Evolutionary conservation across 2,888 invertebrate genomes (phyloP).

Genomic region (Smittia aterrima): DNA sequence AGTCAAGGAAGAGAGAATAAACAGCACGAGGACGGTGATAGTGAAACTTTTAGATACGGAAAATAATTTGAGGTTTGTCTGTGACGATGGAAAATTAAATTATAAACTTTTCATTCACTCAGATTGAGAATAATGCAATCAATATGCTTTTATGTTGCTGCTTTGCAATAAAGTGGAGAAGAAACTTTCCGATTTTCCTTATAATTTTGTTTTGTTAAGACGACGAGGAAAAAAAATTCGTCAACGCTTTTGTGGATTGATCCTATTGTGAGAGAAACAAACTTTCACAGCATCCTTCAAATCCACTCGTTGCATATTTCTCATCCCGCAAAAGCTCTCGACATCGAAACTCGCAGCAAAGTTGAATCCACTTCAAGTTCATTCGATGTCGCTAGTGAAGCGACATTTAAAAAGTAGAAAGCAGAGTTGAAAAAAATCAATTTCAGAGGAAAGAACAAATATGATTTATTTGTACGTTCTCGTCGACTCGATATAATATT

Average conservation of each 20-base stretch:
- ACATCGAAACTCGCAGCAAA: background rate
- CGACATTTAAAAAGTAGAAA: background rate
- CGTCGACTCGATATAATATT: constrained; percentile 31
- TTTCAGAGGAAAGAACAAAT: background rate
- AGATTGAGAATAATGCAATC: background rate
- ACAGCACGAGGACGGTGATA: background rate
- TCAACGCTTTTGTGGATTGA: background rate
- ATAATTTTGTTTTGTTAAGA: background rate
- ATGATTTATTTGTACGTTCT: constrained; percentile 28
- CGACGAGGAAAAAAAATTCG: background rate
- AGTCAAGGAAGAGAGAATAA: background rate
- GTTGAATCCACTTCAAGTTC: background rate
- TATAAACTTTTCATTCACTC: constrained; percentile 2
- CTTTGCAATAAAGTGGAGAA: background rate
- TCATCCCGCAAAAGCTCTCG: background rate
- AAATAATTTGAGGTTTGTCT: background rate
- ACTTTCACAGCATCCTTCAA: background rate
- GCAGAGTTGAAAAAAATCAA: background rate
- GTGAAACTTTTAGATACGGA: constrained; percentile 3
- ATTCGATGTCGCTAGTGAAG: background rate
- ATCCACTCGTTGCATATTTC: constrained; percentile 1
- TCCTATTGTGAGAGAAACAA: background rate
- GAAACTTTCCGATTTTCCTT: background rate
- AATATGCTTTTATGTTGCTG: background rate
- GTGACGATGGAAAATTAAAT: background rate